Base-by-base conservation (phyloP, 1,140 invertebrate genomes). In the Samia ricini region DNA sequence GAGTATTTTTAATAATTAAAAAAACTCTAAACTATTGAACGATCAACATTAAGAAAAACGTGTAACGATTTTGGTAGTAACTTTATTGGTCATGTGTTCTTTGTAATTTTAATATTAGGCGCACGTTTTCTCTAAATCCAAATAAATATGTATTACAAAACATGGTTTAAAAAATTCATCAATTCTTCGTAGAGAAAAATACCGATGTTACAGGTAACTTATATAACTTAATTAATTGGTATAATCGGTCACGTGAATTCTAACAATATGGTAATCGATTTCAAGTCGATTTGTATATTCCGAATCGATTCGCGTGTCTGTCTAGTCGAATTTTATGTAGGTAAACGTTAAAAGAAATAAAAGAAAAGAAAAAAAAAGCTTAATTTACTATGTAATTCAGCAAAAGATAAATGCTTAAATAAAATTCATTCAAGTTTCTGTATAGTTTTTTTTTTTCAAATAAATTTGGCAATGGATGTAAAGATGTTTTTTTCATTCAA, bases 241-340 rank as follows among this genome's bases (percentile, higher is more conserved):
- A 60, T 60, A 60, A 56, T 60, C 58, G 48, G 58, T 33, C 58
- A 60, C 58, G 58, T 36, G 4, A n/a, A 56, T 60, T 60, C 56
- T 60, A 60, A 58, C 36, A 49, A 19, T 51, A 64, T 36, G 33
- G 33, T 60, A 61, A 65, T 65, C 36, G 63, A 65, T 54, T 36
- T 19, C 58, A 60, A 60, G 60, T 65, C 52, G 52, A 60, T 56
- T 56, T 26, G 42, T 48, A 48, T 52, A 56, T 60, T 65, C 26
- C 50, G 50, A 65, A 65, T 61, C 33, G 33, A 60, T 65, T n/a
- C 52, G 60, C 33, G 55, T 52, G 63, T 52, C 58, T 65, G 58
- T 65, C 52, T 65, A 3, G 15, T 2, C 8, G 26, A 29, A 23
- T 55, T 60, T 65, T 60, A 55, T 59, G 63, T 65, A n/a, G n/a